Evolutionary conservation across 2,888 invertebrate species (phyloP).

Genomic region (Mechanitis messenoides): DNA sequence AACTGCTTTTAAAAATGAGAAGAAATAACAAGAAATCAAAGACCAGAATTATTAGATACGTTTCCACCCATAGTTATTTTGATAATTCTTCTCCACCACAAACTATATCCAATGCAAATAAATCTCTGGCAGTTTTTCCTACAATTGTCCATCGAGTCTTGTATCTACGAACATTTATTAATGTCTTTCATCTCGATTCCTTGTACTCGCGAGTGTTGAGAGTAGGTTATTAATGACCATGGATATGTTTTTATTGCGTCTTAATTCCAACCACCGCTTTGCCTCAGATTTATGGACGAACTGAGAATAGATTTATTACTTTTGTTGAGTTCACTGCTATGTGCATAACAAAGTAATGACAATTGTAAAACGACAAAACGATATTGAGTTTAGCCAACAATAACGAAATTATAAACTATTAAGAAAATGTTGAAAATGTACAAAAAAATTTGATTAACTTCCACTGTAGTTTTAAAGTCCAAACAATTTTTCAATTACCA

Average conservation of each 20-base stretch:
- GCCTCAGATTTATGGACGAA: constrained; percentile 19
- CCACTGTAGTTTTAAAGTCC: too few species aligned
- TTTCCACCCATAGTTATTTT: too few species aligned
- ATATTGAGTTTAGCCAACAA: neutral
- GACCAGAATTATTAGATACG: too few species aligned
- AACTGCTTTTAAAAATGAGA: too few species aligned
- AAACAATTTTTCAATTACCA: too few species aligned
- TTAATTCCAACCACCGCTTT: constrained; percentile 24
- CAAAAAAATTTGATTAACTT: too few species aligned
- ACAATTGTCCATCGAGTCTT: neutral
- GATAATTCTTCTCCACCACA: too few species aligned
- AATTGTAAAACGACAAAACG: neutral
- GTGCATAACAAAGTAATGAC: neutral
- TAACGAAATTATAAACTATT: too few species aligned
- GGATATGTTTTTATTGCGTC: constrained; percentile 37
- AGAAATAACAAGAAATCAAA: too few species aligned
- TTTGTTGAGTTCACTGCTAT: neutral
- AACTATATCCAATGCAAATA: too few species aligned
- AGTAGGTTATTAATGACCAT: constrained; percentile 34
- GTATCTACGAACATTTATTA: neutral
- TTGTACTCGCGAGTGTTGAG: constrained; percentile 11
- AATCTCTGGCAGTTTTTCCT: neutral
- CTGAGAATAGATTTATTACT: constrained; percentile 13
- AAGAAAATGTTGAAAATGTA: too few species aligned
- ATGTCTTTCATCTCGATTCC: constrained; percentile 3